Evolutionary conservation across 2,888 invertebrate species (phyloP).

Genomic region (Drosophila monieri): DNA sequence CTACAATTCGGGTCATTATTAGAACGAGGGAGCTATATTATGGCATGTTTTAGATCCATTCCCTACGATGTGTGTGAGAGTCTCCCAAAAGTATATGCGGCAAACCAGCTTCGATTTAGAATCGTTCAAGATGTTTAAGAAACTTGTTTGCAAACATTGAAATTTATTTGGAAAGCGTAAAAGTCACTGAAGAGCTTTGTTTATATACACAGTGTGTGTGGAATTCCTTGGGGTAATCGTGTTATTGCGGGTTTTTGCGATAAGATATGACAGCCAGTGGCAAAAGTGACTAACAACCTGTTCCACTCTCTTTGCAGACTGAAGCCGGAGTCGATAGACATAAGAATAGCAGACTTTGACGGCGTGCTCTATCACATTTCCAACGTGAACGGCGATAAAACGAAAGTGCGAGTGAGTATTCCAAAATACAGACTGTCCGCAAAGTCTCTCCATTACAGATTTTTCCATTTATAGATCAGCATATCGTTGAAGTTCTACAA

Average conservation of each 20-base stretch:
- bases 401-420: constrained; percentile 95
- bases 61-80: constrained; percentile 31
- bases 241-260: constrained; percentile 6
- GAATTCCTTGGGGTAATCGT: neutral
- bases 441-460: neutral
- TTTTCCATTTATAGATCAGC: constrained; percentile 90
- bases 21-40: constrained; percentile 22
- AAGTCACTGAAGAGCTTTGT: neutral
- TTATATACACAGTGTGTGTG: neutral
- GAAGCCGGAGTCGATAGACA: constrained; percentile 97
- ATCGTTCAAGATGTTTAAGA: neutral
- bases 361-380: constrained; percentile 99
- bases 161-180: neutral
- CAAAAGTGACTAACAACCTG: constrained; percentile 29
- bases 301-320: constrained; percentile 79
- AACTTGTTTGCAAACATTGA: constrained; percentile 1
- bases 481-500: constrained; percentile 99
- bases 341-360: constrained; percentile 98
- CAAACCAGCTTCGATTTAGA: neutral
- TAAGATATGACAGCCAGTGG: constrained; percentile 27
- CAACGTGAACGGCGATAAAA: constrained; percentile 97
- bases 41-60: constrained; percentile 16
- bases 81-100: constrained; percentile 23
- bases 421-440: neutral
- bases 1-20: constrained; percentile 6